These are phyloP conservation scores for Dolichoris vasculosae DNA, from an alignment of 1,140 invertebrate genomes.

Conservation along the genomic window DNA sequence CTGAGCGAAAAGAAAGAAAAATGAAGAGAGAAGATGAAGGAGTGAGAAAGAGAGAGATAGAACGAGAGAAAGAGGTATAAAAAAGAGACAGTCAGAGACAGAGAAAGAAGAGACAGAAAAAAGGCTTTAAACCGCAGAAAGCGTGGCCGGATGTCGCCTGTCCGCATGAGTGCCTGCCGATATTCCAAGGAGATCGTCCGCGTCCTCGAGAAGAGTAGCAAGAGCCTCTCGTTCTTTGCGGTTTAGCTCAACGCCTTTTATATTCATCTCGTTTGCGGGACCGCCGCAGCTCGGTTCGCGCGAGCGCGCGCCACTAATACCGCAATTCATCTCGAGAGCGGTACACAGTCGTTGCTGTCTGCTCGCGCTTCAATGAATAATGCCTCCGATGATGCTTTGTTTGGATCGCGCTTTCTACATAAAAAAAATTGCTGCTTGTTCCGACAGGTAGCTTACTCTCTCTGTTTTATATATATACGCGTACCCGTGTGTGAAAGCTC, in stretches of 20 bases:
- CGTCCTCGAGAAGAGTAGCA: constrained; percentile 38
- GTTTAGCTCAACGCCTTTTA: constrained; percentile 44
- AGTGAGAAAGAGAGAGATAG: constrained; percentile 33
- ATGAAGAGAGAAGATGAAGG: not conserved
- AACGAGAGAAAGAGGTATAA: constrained; percentile 34
- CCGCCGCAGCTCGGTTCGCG: constrained; percentile 2
- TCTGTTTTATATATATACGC: not conserved
- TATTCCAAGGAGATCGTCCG: constrained; percentile 48
- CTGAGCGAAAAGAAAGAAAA: not conserved
- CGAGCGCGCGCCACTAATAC: constrained; percentile 43
- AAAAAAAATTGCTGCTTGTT: not conserved
- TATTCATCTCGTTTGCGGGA: constrained; percentile 42
- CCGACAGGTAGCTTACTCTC: not conserved
- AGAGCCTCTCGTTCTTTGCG: constrained; percentile 45
- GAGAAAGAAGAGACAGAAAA: constrained; percentile 44
- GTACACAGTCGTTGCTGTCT: not conserved
- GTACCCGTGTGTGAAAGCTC: not conserved
- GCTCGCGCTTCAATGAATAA: constrained; percentile 18
- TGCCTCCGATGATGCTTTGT: not conserved
- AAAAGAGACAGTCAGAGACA: constrained; percentile 40
- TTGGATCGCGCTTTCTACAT: not conserved
- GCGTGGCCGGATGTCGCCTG: constrained; percentile 61
- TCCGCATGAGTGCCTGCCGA: constrained; percentile 52
- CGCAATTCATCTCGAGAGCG: constrained; percentile 46
- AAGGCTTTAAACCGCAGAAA: constrained; percentile 60